Percentiles rank a stretch among this genome's conserved stretches.
Evolutionary conservation across 2,888 invertebrate species (phyloP).

Genomic region (Drosophila subsilvestris): DNA sequence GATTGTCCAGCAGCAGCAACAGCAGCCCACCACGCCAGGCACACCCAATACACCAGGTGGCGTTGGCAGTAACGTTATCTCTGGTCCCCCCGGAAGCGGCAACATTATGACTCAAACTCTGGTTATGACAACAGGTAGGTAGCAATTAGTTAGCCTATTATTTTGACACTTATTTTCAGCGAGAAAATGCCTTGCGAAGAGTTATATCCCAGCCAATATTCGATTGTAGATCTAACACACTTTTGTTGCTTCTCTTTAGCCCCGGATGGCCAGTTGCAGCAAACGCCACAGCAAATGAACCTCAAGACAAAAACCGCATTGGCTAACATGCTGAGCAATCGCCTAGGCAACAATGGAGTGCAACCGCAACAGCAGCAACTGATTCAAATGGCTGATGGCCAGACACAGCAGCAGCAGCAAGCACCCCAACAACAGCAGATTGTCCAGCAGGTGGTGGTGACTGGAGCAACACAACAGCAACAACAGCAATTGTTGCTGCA

Average conservation of each 20-base stretch:
- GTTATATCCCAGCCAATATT: no score
- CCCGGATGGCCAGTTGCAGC: constrained; percentile 84
- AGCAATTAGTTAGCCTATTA: constrained; percentile 34
- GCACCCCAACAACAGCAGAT: constrained; percentile 51
- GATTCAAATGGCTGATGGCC: constrained; percentile 57
- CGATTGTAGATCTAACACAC: not conserved
- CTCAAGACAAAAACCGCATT: constrained; percentile 96
- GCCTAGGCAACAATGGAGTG: constrained; percentile 86
- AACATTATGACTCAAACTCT: constrained; percentile 77
- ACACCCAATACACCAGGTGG: constrained; percentile 65
- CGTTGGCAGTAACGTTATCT: constrained; percentile 44
- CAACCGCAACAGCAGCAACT: constrained; percentile 65
- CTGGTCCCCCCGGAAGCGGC: constrained; percentile 41
- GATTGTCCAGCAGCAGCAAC: constrained; percentile 63
- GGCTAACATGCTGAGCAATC: constrained; percentile 95
- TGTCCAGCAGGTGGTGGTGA: constrained; percentile 80
- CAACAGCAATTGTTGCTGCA: constrained; percentile 62
- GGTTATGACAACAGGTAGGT: constrained; percentile 63
- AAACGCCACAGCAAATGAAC: constrained; percentile 88
- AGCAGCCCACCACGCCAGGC: constrained; percentile 53
- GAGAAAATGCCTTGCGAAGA: not conserved
- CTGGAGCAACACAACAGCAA: constrained; percentile 62
- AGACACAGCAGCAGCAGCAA: constrained; percentile 63
- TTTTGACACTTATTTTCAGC: no score
- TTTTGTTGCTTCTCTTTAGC: constrained; percentile 16